Conservation (phyloP, 2,113 vertebrate genomes). For the Otis tarda region DNA sequence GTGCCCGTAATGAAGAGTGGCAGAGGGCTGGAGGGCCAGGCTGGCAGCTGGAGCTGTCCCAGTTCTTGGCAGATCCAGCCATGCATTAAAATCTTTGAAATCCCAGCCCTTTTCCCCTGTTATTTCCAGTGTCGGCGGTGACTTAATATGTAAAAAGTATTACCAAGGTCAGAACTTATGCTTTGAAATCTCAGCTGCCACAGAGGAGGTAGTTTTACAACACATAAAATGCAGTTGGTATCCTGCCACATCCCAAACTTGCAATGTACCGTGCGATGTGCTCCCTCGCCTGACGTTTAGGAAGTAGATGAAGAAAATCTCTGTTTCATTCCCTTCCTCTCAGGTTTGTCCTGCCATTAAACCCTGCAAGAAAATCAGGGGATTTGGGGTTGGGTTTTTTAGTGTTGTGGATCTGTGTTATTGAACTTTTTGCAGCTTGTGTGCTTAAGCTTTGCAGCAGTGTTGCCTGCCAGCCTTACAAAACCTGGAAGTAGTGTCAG, state of each 20-base stretch:
- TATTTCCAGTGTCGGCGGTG: neutral
- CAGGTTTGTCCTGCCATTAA: neutral
- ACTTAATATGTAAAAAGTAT: neutral
- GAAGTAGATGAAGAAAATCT: neutral
- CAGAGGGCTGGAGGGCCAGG: neutral
- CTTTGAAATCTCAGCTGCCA: slow-evolving; percentile 50
- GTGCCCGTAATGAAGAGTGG: neutral
- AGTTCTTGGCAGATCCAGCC: neutral
- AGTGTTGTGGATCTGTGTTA: neutral
- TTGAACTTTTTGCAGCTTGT: neutral
- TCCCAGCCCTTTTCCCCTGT: neutral
- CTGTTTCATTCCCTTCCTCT: neutral
- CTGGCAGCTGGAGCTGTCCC: neutral
- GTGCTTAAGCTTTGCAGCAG: neutral
- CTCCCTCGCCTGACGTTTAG: neutral
- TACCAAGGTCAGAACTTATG: neutral
- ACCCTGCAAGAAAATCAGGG: neutral
- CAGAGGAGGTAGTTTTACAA: slow-evolving; percentile 34
- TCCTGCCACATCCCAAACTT: slow-evolving; percentile 45
- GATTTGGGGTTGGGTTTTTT: neutral
- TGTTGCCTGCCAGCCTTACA: neutral
- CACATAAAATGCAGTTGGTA: neutral
- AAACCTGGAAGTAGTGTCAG: neutral
- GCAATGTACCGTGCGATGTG: slow-evolving; percentile 5
- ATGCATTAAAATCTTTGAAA: neutral